These are phyloP conservation scores for Thaumetopoea pityocampa DNA, from an alignment of 1,140 invertebrate species.

Conservation along the genomic window DNA sequence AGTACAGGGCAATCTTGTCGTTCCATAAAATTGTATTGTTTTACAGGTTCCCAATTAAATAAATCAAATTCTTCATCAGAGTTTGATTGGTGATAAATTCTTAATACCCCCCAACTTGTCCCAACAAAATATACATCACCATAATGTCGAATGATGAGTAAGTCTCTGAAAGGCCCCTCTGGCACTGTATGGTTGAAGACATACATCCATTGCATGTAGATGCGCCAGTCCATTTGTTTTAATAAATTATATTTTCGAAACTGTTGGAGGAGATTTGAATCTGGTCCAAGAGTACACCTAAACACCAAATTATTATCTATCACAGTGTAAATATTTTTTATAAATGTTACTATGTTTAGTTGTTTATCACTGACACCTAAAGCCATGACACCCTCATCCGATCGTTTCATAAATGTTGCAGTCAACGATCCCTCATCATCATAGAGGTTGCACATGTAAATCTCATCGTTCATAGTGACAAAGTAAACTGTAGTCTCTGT, in stretches of 20 bases:
- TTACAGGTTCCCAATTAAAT: constrained; percentile 39
- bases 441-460: constrained; percentile 28
- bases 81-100: constrained; percentile 53
- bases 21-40: constrained; percentile 55
- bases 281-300: constrained; percentile 9
- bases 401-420: constrained; percentile 14
- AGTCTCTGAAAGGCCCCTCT: constrained; percentile 35
- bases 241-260: constrained; percentile 34
- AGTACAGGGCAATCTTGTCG: constrained; percentile 39
- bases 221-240: constrained; percentile 34
- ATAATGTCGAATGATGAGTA: constrained; percentile 35
- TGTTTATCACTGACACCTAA: constrained; percentile 25
- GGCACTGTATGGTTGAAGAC: constrained; percentile 34
- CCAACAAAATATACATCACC: constrained; percentile 51
- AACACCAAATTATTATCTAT: constrained; percentile 18
- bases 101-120: constrained; percentile 45
- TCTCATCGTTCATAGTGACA: constrained; percentile 35
- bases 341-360: constrained; percentile 35
- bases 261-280: constrained; percentile 27
- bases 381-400: constrained; percentile 29
- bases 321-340: constrained; percentile 33
- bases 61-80: constrained; percentile 40
- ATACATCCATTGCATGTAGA: constrained; percentile 49
- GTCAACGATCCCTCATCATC: constrained; percentile 8
- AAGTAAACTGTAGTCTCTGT: constrained; percentile 34